Base-by-base conservation (phyloP, 2,888 invertebrate species). In the Oscheius sp. region DNA sequence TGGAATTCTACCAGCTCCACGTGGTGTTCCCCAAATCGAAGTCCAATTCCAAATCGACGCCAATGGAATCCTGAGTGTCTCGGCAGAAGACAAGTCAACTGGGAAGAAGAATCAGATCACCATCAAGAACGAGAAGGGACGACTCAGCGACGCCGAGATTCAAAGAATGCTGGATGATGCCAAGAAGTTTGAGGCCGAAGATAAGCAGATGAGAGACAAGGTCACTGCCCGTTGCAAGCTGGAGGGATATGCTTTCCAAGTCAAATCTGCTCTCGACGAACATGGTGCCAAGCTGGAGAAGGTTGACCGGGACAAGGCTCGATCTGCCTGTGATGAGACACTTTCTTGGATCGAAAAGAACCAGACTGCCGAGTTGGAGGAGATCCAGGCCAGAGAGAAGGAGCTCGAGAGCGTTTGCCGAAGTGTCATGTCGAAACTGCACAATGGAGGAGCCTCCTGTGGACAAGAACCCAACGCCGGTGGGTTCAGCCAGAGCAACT, bases 71-170 rank as follows among this genome's bases (percentile, higher is more conserved):
- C 81, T 88, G 70, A 79, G 87, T 71, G 88, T 89, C 35, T 75
- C 87, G 5, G 88, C 88, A 2, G 71, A 66, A 51, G 88, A 88
- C 79, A 68, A 68, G 42, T 68, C 68, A 9, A 68, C 68, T 53
- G 68, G 68, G 55, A 68, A 68, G 55, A 53, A 55, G 55, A 68
- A 68, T 42, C 32, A 51, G 11, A 68, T 68, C 68, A 68, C 68
- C 11, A 89, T 89, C 76, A 83, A 78, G 70, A 89, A 89, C 76
- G 88, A 88, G 73, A 95, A 95, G 91, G 94, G 91, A 79, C 94
- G 95, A 85, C 93, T 96, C 74, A 94, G 93, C 89, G 95, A 95
- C 91, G 95, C 95, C 89, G 95, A 96, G 84, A 96, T 96, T 88
- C 95, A 96, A 90, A 85, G 90, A 42, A 91, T 92, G 91, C 94